Evolutionary conservation across 2,888 invertebrate genomes (phyloP).

Genomic region (Sinhomidia bicolor): DNA sequence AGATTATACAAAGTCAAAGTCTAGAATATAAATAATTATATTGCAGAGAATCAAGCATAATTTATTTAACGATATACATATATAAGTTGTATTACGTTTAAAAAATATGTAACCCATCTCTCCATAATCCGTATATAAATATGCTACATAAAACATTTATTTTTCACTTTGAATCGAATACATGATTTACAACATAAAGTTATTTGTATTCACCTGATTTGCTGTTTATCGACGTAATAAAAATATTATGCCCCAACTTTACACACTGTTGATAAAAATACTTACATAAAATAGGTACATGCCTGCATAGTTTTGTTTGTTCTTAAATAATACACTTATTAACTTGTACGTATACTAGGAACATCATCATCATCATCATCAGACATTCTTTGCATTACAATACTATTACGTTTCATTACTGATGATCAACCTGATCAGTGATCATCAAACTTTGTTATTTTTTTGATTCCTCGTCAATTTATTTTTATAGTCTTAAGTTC

Average conservation of each 20-base stretch:
- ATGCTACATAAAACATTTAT: neutral
- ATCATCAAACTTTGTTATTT: neutral
- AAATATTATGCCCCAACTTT: neutral
- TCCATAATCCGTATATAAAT: neutral
- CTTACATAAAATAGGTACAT: too few species aligned
- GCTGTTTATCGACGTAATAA: neutral
- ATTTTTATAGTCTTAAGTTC: slow-evolving; percentile 49
- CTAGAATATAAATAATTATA: neutral
- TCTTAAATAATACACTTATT: neutral
- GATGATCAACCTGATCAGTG: neutral
- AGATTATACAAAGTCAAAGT: neutral
- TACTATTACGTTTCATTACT: neutral
- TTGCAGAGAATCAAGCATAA: neutral
- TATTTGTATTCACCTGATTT: neutral
- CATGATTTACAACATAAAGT: neutral
- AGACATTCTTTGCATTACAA: neutral
- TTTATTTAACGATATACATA: neutral
- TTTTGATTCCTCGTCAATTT: slow-evolving; percentile 50
- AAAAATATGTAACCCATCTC: neutral
- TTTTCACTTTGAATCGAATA: neutral
- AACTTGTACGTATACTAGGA: too few species aligned
- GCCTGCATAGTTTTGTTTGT: neutral
- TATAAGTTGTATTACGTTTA: neutral
- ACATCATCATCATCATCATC: too few species aligned
- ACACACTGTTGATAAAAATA: neutral